Evolutionary conservation across 2,888 invertebrate genomes (phyloP).

Genomic region (Bibio marci): DNA sequence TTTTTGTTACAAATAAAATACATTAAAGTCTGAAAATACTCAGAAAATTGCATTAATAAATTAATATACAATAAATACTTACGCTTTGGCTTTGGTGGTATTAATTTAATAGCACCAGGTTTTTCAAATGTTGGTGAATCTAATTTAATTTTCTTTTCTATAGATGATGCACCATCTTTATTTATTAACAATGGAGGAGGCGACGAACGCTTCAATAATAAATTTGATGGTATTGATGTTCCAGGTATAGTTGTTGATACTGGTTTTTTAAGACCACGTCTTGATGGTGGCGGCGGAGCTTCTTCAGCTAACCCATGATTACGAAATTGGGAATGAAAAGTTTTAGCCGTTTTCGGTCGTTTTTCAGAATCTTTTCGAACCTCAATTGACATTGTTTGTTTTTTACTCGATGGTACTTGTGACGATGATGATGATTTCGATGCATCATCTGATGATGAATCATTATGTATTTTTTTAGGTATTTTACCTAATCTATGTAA

Average conservation of each 20-base stretch:
- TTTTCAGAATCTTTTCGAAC: slow-evolving; percentile 51
- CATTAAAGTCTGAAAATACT: too few species aligned
- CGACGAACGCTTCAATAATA: slow-evolving; percentile 16
- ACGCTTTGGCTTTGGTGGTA: slow-evolving; percentile 81
- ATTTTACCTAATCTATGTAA: slow-evolving; percentile 62
- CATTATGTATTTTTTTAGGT: slow-evolving; percentile 46
- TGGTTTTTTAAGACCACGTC: slow-evolving; percentile 46
- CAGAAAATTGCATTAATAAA: too few species aligned
- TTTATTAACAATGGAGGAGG: slow-evolving; percentile 22
- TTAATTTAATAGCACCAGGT: slow-evolving; percentile 69
- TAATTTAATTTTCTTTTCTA: slow-evolving; percentile 62
- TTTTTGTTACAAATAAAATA: too few species aligned
- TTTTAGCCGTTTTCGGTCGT: slow-evolving; percentile 80
- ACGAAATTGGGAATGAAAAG: slow-evolving; percentile 78
- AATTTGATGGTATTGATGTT: slow-evolving; percentile 15
- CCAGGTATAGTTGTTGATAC: slow-evolving; percentile 21
- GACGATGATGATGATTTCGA: slow-evolving; percentile 20
- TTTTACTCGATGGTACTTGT: slow-evolving; percentile 29
- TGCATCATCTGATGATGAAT: slow-evolving; percentile 23
- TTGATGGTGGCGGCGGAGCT: slow-evolving; percentile 67
- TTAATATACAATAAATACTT: slow-evolving; percentile 38
- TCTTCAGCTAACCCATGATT: slow-evolving; percentile 82
- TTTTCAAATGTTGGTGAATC: slow-evolving; percentile 39
- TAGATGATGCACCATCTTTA: background rate
- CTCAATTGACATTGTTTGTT: slow-evolving; percentile 68